Percentiles rank a stretch among this genome's conserved stretches.
Evolutionary conservation across 1,140 invertebrate genomes (phyloP).

Genomic region (Adoxophyes honmai): DNA sequence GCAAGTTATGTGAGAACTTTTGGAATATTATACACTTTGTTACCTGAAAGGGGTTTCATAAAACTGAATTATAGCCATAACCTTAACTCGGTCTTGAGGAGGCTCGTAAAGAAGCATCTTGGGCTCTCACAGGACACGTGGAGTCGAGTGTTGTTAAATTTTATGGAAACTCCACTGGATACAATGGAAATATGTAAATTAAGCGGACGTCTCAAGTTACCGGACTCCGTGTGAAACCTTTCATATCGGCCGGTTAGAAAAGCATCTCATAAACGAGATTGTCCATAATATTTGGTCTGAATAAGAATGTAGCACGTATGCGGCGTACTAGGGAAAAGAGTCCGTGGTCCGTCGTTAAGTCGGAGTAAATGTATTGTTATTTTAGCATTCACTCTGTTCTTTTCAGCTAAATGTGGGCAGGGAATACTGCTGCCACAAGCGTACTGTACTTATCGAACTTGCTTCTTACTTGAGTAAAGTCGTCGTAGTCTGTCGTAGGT

Average conservation of each 20-base stretch:
- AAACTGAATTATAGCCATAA: slow-evolving; percentile 72
- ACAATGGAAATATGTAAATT: slow-evolving; percentile 66
- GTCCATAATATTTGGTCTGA: slow-evolving; percentile 27
- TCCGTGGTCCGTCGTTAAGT: slow-evolving; percentile 32
- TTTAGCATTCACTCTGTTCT: slow-evolving; percentile 38
- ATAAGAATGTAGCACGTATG: slow-evolving; percentile 28
- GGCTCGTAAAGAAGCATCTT: slow-evolving; percentile 66
- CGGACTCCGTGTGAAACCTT: slow-evolving; percentile 29
- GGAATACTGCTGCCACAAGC: slow-evolving; percentile 22
- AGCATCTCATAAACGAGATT: slow-evolving; percentile 27
- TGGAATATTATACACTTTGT: slow-evolving; percentile 57
- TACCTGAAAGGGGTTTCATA: slow-evolving; percentile 70
- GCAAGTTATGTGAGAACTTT: slow-evolving; percentile 59
- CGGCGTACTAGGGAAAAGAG: slow-evolving; percentile 16
- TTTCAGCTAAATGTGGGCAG: slow-evolving; percentile 39
- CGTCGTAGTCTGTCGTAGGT: slow-evolving; percentile 3
- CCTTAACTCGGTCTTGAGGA: slow-evolving; percentile 64
- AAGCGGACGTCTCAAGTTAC: slow-evolving; percentile 32
- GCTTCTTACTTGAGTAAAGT: slow-evolving; percentile 1
- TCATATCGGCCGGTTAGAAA: slow-evolving; percentile 34
- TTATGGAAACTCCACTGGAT: slow-evolving; percentile 56
- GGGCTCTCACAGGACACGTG: slow-evolving; percentile 54
- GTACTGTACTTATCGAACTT: slow-evolving; percentile 18
- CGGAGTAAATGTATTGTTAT: slow-evolving; percentile 42
- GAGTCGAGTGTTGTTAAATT: slow-evolving; percentile 62